Conservation (phyloP, 1,140 invertebrate species). For the Drosophila auraria region DNA sequence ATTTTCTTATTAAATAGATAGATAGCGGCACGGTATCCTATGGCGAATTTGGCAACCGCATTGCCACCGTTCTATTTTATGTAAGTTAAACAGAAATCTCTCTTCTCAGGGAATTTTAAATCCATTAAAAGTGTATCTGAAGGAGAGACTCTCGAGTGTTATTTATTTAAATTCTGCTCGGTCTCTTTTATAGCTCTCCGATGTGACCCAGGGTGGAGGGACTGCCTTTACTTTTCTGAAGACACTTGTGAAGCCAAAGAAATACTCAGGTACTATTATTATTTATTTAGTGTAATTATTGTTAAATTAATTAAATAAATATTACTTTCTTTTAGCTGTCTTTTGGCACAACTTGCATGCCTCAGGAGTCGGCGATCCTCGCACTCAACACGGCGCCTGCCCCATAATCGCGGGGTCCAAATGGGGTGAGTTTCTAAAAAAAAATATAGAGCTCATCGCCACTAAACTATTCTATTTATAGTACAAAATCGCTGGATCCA, state of each 20-base stretch:
- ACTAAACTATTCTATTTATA: constrained; percentile 13
- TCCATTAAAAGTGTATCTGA: neutral
- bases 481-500: constrained; percentile 82
- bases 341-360: constrained; percentile 98
- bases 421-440: constrained; percentile 88
- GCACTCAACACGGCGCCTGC: constrained; percentile 97
- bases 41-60: constrained; percentile 73
- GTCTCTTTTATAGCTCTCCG: constrained; percentile 91
- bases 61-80: constrained; percentile 80
- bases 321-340: constrained; percentile 88
- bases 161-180: neutral
- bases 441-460: neutral
- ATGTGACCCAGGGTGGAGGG: constrained; percentile 96
- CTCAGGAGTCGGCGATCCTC: constrained; percentile 95
- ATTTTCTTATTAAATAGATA: constrained; percentile 18
- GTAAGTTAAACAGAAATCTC: constrained; percentile 47
- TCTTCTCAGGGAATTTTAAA: neutral
- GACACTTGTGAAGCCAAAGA: constrained; percentile 93
- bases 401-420: constrained; percentile 98
- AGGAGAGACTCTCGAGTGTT: no score
- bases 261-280: constrained; percentile 83
- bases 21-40: neutral
- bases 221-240: constrained; percentile 96
- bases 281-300: neutral
- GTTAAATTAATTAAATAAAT: neutral